These are phyloP conservation scores for Neoaliturus tenellus DNA, from an alignment of 2,888 invertebrate species.

Conservation along the genomic window DNA sequence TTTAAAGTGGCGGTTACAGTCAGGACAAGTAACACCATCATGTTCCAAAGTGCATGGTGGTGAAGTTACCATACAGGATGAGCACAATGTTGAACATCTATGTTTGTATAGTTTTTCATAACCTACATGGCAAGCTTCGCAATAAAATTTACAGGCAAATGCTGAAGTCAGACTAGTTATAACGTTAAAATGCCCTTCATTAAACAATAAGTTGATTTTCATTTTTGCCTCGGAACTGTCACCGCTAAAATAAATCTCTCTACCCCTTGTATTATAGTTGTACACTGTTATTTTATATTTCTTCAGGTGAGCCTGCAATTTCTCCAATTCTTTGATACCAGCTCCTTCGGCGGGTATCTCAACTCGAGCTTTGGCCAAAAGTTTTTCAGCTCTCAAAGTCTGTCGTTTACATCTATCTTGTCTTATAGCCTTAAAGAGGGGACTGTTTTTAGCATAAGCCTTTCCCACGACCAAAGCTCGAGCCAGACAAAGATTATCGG, in stretches of 20 bases:
- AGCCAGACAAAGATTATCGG: conserved; percentile 57
- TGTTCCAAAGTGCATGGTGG: not conserved
- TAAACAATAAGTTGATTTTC: conserved; percentile 63
- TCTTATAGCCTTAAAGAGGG: conserved; percentile 17
- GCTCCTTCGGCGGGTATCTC: conserved; percentile 6
- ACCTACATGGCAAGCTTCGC: conserved; percentile 64
- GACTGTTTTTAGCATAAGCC: conserved; percentile 56
- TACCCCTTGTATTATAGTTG: conserved; percentile 24
- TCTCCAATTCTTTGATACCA: not conserved
- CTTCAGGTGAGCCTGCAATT: conserved; percentile 35
- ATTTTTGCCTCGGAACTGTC: not conserved
- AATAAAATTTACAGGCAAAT: conserved; percentile 65
- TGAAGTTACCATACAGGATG: not conserved
- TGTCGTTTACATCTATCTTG: not conserved
- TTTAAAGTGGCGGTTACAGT: conserved; percentile 2
- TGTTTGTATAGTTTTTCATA: conserved; percentile 53
- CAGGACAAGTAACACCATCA: not conserved
- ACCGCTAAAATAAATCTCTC: conserved; percentile 10
- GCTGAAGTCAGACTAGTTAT: conserved; percentile 65
- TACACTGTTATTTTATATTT: conserved; percentile 24
- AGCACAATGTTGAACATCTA: not conserved
- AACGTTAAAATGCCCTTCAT: conserved; percentile 64
- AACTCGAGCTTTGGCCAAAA: not conserved
- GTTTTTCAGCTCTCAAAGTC: not conserved
- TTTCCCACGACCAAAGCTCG: conserved; percentile 59